Percentiles rank a stretch among this genome's conserved stretches.
phyloP scores from a whole-genome alignment of 2,113 vertebrate species.

The Anser brachyrhynchus region DNA sequence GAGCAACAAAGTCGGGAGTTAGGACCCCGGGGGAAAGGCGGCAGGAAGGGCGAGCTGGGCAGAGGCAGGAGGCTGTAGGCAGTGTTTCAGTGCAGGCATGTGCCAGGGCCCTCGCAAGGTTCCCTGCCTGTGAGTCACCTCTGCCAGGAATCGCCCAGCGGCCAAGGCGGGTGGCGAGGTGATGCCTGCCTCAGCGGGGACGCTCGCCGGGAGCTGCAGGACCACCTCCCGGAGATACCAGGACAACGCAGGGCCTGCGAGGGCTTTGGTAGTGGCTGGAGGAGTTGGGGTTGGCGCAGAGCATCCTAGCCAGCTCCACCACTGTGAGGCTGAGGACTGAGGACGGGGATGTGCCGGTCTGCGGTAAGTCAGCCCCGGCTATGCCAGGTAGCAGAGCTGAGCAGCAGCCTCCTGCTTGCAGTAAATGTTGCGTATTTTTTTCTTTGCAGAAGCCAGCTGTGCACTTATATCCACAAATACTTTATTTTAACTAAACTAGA shows the following conservation, averaged over 20 bases:
- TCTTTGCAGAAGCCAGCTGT: neutral
- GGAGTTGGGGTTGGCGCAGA: neutral
- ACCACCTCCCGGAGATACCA: rapidly evolving
- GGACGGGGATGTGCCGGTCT: neutral
- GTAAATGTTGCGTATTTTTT: rapidly evolving
- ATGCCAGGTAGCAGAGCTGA: rapidly evolving
- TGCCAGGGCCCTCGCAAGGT: neutral
- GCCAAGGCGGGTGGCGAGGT: neutral
- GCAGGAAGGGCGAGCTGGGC: conserved; percentile 39
- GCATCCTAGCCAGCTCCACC: rapidly evolving
- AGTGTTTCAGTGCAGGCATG: neutral
- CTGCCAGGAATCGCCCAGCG: neutral
- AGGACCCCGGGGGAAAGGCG: conserved; percentile 56
- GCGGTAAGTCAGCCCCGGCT: rapidly evolving
- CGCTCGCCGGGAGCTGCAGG: neutral
- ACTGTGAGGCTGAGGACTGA: neutral
- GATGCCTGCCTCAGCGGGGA: rapidly evolving
- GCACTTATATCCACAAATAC: neutral
- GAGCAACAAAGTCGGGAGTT: conserved; percentile 61
- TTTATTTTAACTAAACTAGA: neutral
- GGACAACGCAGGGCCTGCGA: neutral
- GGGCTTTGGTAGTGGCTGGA: neutral
- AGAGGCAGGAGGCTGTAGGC: conserved; percentile 32
- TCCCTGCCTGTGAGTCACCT: conserved; percentile 17
- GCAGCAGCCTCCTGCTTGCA: neutral